Base-by-base conservation (phyloP, 2,888 invertebrate genomes). In the Eudasyphora cyanicolor region DNA sequence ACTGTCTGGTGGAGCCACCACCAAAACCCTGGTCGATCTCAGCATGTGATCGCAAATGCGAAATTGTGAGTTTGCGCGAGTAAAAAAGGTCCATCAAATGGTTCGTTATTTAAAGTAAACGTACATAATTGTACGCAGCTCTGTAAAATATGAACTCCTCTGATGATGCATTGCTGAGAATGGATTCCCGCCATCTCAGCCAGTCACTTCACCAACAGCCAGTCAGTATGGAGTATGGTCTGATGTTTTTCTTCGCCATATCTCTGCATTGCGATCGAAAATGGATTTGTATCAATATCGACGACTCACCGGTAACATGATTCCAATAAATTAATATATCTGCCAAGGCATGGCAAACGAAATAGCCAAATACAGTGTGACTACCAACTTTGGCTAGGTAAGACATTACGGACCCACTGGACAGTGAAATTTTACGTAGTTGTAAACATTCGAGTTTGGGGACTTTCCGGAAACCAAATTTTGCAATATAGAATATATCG, bases 221-320 rank as follows among this genome's bases (percentile, higher is more conserved):
- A 6, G 67, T 38, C 69, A 51, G 45, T 67, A 54, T 19, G 51
- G 60, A 38, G 67, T 29, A 54, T 60, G 21, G n/a, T 21, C 42
- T 67, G 73, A 51, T 67, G 75, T 75, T 80, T 67, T 54, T 8
- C 49, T 35, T n/a, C n/a, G n/a, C n/a, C 73, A 85, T 88, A 89
- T 89, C 89, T 88, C 64, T 76, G 85, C 87, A 86, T 86, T 74
- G 86, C 89, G 89, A 90, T 90, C 90, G 88, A 91, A 90, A 91
- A 91, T 90, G 90, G 91, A 91, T 91, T 91, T 91, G 91, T 91
- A 91, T 91, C 91, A 91, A 91, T 91, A 91, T 91, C 91, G 90
- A 90, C 91, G 90, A 90, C 91, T 90, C 90, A 88, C 88, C 49
- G 67, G 67, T 89, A 91, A 91, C 91, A 91, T 91, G 91, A 91